Evolutionary conservation across 2,888 invertebrate genomes (phyloP).

Genomic region (Hecatera dysodea): DNA sequence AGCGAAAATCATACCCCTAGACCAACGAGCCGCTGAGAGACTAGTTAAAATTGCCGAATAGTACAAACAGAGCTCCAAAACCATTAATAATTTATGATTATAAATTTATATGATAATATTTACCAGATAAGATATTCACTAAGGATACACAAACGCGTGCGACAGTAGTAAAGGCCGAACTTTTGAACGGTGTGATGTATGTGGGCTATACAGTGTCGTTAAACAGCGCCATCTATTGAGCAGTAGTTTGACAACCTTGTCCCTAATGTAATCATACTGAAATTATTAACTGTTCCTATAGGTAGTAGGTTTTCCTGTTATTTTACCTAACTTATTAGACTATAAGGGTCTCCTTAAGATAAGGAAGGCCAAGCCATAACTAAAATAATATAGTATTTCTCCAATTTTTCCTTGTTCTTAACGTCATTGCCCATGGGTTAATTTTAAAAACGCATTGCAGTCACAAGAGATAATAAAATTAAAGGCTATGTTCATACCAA

Average conservation of each 20-base stretch:
- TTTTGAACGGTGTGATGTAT: neutral
- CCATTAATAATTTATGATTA: accelerated
- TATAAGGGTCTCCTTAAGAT: neutral
- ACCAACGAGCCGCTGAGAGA: slow-evolving; percentile 86
- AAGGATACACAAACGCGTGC: neutral
- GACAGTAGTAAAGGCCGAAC: neutral
- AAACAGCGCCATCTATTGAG: slow-evolving; percentile 71
- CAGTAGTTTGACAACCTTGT: slow-evolving; percentile 59
- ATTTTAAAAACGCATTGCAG: neutral
- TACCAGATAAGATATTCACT: neutral
- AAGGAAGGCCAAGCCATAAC: neutral
- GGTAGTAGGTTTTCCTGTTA: slow-evolving; percentile 7
- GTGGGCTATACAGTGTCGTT: neutral
- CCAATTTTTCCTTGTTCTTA: no score
- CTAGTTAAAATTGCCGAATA: slow-evolving; percentile 48
- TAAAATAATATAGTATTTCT: neutral
- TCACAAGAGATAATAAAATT: neutral
- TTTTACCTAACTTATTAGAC: neutral
- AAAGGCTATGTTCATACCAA: neutral
- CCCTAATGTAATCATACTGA: neutral
- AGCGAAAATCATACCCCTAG: slow-evolving; percentile 91
- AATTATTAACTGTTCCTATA: neutral
- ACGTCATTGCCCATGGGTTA: no score
- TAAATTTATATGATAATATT: neutral
- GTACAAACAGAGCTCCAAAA: neutral